These are phyloP conservation scores for Drosophila longiperda DNA, from an alignment of 2,888 invertebrate species.

Conservation along the genomic window DNA sequence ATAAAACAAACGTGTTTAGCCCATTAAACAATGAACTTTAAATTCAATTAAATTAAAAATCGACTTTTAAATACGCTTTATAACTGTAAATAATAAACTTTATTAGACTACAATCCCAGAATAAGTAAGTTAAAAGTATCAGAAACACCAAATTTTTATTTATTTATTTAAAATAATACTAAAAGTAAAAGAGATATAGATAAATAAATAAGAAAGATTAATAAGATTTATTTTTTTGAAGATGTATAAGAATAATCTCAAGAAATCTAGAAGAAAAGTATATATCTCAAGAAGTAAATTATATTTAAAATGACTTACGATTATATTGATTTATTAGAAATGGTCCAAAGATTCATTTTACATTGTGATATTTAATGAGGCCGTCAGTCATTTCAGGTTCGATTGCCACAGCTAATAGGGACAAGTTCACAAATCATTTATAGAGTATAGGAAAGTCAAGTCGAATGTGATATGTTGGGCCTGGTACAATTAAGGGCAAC, in stretches of 20 bases:
- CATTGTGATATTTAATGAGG: background rate
- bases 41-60: background rate
- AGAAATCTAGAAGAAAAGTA: background rate
- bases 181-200: background rate
- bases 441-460: constrained; percentile 21
- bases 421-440: background rate
- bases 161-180: background rate
- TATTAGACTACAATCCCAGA: background rate
- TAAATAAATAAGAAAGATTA: background rate
- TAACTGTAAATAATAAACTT: background rate
- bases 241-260: background rate
- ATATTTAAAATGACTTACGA: background rate
- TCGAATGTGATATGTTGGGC: constrained; percentile 24
- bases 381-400: background rate
- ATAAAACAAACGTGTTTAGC: constrained; percentile 36
- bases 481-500: constrained; percentile 42
- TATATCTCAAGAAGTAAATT: background rate
- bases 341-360: background rate
- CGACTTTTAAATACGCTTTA: constrained; percentile 16
- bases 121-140: background rate
- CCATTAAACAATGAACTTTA: constrained; percentile 40
- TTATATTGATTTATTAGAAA: background rate
- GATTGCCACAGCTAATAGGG: background rate
- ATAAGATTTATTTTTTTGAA: background rate
- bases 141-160: no score